Base-by-base conservation (phyloP, 1,140 invertebrate species). In the Bicyclus anynana region DNA sequence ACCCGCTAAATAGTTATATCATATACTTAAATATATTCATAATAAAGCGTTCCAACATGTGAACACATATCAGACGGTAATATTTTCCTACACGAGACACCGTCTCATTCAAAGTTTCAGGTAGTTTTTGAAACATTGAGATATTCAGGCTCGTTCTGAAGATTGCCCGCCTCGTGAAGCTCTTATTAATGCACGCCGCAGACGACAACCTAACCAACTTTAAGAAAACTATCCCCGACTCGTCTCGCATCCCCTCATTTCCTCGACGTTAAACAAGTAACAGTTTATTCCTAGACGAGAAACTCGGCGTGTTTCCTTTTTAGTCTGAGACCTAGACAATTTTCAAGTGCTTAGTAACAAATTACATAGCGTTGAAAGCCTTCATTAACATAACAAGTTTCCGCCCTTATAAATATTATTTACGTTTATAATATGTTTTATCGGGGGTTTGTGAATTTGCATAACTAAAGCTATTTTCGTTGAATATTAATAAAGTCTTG, bases 181-280 rank as follows among this genome's bases (percentile, higher is more conserved):
- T 72, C 67, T 70, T 74, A 84, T 77, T 80, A 82, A 79, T 74
- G 67, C 63, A 74, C 68, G 50, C 50, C 62, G 52, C 49, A 59
- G 56, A 53, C 55, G 53, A 51, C 53, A 57, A 54, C 65, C 62
- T 73, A 79, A 76, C 69, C 72, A 74, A 74, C 74, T 77, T 77
- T 65, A 77, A 77, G 76, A 69, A 74, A 77, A 75, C 73, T 73
- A 71, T 65, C 54, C 67, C 59, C 69, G 56, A 67, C 58, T 46
- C 63, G 46, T 56, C 62, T 67, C 49, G 58, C 51, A 57, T 64
- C 69, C 55, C 57, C 70, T 74, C 74, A 74, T 80, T 77, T 75
- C 60, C 62, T 51, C 61, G 23, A 66, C 69, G 66, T 76, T 79
- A 77, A 81, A 75, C 73, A 74, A 77, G 69, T 64, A 77, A 74